Percentiles rank a stretch among this genome's conserved stretches.
phyloP scores from a whole-genome alignment of 2,888 invertebrate species.

The Oscheius sp. region DNA sequence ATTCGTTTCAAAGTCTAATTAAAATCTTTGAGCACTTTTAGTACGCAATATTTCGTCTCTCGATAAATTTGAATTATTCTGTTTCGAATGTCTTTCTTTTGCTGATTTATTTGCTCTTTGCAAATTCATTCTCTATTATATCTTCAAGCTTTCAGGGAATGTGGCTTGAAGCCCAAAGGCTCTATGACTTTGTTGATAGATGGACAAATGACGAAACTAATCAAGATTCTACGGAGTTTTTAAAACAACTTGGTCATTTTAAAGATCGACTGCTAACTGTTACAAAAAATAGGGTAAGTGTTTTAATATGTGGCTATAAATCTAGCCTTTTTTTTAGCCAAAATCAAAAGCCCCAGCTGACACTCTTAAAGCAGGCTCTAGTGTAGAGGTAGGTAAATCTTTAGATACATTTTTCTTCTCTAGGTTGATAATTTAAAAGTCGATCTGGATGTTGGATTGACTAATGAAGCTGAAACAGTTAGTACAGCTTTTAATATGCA shows the following conservation, averaged over 20 bases:
- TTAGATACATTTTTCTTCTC: not conserved
- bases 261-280: not conserved
- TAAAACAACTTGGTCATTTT: not conserved
- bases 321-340: not conserved
- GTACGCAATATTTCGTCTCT: too few species aligned
- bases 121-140: too few species aligned
- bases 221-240: not conserved
- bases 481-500: conserved; percentile 48
- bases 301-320: not conserved
- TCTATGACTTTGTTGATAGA: conserved; percentile 5
- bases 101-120: too few species aligned
- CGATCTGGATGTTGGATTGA: conserved; percentile 3
- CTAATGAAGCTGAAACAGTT: conserved; percentile 42
- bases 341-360: not conserved
- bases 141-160: too few species aligned
- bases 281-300: conserved; percentile 17
- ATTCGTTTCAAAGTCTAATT: too few species aligned
- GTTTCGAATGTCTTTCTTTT: too few species aligned
- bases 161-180: conserved; percentile 25
- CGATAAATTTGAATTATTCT: too few species aligned
- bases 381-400: not conserved
- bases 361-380: not conserved
- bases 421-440: not conserved
- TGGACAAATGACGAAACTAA: not conserved
- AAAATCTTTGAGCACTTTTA: too few species aligned